phyloP scores from a whole-genome alignment of 1,140 invertebrate species.

The Lasaia peninsularis region DNA sequence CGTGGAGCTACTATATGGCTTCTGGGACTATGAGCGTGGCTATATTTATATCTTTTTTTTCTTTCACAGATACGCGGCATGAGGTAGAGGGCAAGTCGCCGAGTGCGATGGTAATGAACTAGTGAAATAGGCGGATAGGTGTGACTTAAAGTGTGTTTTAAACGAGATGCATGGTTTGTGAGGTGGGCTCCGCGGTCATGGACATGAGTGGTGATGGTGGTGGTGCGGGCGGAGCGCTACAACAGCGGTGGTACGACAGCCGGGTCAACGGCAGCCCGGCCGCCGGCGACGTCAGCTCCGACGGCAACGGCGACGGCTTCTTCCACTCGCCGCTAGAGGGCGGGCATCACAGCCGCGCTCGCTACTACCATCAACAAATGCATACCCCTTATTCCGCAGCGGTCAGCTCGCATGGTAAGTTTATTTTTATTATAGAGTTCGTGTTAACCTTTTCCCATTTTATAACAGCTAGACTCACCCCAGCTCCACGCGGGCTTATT shows the following conservation, averaged over 20 bases:
- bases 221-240: slow-evolving; percentile 57
- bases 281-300: slow-evolving; percentile 57
- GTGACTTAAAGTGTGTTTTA: slow-evolving; percentile 65
- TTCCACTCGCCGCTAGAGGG: slow-evolving; percentile 75
- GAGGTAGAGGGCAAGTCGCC: slow-evolving; percentile 23
- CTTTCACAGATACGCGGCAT: slow-evolving; percentile 54
- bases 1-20: too few species aligned
- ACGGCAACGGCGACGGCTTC: slow-evolving; percentile 66
- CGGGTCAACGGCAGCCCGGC: slow-evolving; percentile 73
- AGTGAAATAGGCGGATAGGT: slow-evolving; percentile 51
- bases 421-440: too few species aligned
- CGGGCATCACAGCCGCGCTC: slow-evolving; percentile 70
- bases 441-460: too few species aligned
- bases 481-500: too few species aligned
- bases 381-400: slow-evolving; percentile 73
- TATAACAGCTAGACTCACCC: too few species aligned
- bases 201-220: slow-evolving; percentile 70
- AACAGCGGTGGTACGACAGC: slow-evolving; percentile 75
- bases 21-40: too few species aligned
- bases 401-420: slow-evolving; percentile 72
- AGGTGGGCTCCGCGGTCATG: slow-evolving; percentile 64
- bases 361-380: slow-evolving; percentile 76
- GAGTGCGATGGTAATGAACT: background rate
- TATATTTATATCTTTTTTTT: too few species aligned
- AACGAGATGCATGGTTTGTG: slow-evolving; percentile 74